Conservation (phyloP, 2,888 invertebrate species). For the Thecocarcelia acutangulata region DNA sequence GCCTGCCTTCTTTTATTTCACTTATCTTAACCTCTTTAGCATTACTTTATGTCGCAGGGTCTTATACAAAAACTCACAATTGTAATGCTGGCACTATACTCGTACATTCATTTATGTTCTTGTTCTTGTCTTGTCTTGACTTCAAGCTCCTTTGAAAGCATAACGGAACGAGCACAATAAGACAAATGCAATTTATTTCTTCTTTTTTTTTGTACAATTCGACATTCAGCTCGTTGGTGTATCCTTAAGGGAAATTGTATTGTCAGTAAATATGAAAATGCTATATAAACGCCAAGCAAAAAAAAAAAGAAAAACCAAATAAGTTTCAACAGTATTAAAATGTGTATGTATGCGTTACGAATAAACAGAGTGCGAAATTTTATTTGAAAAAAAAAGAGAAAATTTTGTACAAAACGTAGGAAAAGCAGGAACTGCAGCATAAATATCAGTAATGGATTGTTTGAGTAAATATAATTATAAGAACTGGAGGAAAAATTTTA, state of each 20-base stretch:
- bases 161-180: constrained; percentile 17
- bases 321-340: neutral
- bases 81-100: neutral
- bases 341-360: neutral
- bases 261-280: constrained; percentile 65
- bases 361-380: constrained; percentile 48
- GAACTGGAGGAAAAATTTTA: constrained; percentile 24
- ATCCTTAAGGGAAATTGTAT: constrained; percentile 65
- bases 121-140: neutral
- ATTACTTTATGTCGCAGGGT: constrained; percentile 40
- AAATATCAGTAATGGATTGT: constrained; percentile 64
- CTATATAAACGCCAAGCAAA: constrained; percentile 7
- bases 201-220: constrained; percentile 37
- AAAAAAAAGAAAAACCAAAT: neutral
- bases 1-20: constrained; percentile 27
- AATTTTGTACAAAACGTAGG: constrained; percentile 15
- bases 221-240: constrained; percentile 62
- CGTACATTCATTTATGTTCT: neutral
- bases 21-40: constrained; percentile 52
- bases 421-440: constrained; percentile 62
- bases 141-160: neutral
- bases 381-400: constrained; percentile 5
- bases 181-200: constrained; percentile 48
- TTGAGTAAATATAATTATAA: constrained; percentile 62
- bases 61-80: constrained; percentile 5